Percentiles rank a stretch among this genome's conserved stretches.
These are phyloP conservation scores for Sminthurinus signatus DNA, from an alignment of 1,140 invertebrate species.

Conservation along the genomic window DNA sequence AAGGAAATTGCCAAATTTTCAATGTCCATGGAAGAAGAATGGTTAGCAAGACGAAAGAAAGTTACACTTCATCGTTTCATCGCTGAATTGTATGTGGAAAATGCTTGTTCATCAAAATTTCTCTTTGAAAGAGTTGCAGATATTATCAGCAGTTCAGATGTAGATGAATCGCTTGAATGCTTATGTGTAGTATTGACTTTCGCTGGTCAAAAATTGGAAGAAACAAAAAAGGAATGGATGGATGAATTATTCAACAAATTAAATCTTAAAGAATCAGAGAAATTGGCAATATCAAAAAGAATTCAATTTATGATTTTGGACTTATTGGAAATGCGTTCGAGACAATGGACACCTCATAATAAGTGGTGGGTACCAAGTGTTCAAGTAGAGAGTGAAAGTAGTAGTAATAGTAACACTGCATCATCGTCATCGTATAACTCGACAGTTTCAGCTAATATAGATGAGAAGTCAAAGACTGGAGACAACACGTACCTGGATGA, in stretches of 20 bases:
- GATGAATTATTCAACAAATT: constrained; percentile 24
- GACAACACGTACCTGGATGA: constrained; percentile 1
- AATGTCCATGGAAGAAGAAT: constrained; percentile 9
- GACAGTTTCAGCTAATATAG: not conserved
- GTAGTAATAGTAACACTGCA: not conserved
- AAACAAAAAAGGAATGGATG: constrained; percentile 24
- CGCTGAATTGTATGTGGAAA: constrained; percentile 33
- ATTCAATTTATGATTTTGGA: constrained; percentile 40
- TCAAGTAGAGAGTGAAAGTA: constrained; percentile 5
- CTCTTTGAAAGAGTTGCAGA: constrained; percentile 23
- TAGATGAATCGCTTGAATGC: constrained; percentile 17
- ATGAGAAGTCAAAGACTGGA: constrained; percentile 1
- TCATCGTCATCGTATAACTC: no score
- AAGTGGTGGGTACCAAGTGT: constrained; percentile 37
- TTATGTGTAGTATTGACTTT: constrained; percentile 34
- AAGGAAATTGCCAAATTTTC: constrained; percentile 27
- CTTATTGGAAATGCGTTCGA: constrained; percentile 31
- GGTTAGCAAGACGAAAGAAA: constrained; percentile 15
- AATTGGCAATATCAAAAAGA: constrained; percentile 22
- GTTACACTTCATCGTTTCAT: constrained; percentile 34
- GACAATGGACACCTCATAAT: constrained; percentile 30
- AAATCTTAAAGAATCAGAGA: constrained; percentile 14
- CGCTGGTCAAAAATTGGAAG: constrained; percentile 26
- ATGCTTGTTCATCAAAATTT: constrained; percentile 30
- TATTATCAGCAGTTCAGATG: constrained; percentile 5